These are phyloP conservation scores for Pseudanteris insignis DNA, from an alignment of 2,888 invertebrate genomes.

Conservation along the genomic window DNA sequence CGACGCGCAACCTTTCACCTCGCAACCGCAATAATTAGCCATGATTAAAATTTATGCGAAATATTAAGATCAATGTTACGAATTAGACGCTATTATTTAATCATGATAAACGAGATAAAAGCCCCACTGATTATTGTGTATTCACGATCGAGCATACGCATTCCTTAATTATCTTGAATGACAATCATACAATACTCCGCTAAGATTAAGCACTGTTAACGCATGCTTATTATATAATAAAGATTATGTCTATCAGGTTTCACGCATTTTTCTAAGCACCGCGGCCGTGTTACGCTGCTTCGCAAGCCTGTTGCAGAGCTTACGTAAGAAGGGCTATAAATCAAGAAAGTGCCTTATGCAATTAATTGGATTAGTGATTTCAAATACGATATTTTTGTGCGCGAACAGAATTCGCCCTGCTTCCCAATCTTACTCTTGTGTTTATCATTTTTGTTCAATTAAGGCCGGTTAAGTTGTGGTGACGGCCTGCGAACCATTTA, in stretches of 20 bases:
- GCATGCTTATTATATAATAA: constrained; percentile 29
- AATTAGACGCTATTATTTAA: not conserved
- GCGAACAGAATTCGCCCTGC: not conserved
- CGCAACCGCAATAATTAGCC: too few relatives aligned
- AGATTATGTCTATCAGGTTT: constrained; percentile 36
- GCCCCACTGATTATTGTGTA: too few relatives aligned
- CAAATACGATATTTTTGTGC: constrained; percentile 21
- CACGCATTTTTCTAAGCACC: constrained; percentile 17
- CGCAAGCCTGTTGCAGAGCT: constrained; percentile 30
- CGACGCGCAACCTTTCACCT: too few relatives aligned
- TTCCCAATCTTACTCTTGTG: not conserved
- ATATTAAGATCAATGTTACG: too few relatives aligned
- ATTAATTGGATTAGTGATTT: constrained; percentile 36
- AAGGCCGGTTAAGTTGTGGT: not conserved
- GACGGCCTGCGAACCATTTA: constrained; percentile 3
- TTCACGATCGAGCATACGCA: too few relatives aligned
- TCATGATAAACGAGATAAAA: too few relatives aligned
- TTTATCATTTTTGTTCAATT: constrained; percentile 13
- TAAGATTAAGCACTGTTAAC: constrained; percentile 16
- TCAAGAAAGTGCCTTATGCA: constrained; percentile 41
- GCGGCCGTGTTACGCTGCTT: constrained; percentile 24
- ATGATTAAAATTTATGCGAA: too few relatives aligned
- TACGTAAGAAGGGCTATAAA: constrained; percentile 33
- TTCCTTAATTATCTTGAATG: constrained; percentile 29
- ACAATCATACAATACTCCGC: constrained; percentile 30